phyloP scores from a whole-genome alignment of 1,140 invertebrate genomes.

The Sitobion miscanthi region DNA sequence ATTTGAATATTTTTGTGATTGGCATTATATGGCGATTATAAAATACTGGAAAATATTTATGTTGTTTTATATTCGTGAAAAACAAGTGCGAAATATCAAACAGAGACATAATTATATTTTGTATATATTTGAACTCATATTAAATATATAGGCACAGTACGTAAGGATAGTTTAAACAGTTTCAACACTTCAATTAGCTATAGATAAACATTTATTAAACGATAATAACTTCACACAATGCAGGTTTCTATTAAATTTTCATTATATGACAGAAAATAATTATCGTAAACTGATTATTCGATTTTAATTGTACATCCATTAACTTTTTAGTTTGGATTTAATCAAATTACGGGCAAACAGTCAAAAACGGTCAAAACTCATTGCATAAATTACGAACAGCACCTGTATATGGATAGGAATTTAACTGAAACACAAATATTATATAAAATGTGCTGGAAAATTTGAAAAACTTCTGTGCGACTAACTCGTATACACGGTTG shows the following conservation, averaged over 20 bases:
- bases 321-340: neutral
- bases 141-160: too few species aligned
- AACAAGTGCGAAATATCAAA: neutral
- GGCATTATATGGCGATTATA: too few species aligned
- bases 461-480: neutral
- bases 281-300: neutral
- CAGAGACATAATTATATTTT: neutral
- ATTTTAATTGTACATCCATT: neutral
- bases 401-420: neutral
- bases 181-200: neutral
- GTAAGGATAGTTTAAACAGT: neutral
- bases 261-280: neutral
- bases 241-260: neutral
- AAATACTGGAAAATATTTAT: neutral
- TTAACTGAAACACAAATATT: neutral
- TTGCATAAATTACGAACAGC: neutral
- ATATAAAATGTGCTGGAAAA: neutral
- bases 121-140: too few species aligned
- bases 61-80: neutral
- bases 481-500: neutral
- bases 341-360: neutral
- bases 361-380: neutral
- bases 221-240: neutral
- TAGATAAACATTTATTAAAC: neutral
- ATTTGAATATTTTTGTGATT: neutral